These are phyloP conservation scores for Rhegmatorhina hoffmannsi DNA, from an alignment of 2,113 vertebrate genomes.

Conservation along the genomic window DNA sequence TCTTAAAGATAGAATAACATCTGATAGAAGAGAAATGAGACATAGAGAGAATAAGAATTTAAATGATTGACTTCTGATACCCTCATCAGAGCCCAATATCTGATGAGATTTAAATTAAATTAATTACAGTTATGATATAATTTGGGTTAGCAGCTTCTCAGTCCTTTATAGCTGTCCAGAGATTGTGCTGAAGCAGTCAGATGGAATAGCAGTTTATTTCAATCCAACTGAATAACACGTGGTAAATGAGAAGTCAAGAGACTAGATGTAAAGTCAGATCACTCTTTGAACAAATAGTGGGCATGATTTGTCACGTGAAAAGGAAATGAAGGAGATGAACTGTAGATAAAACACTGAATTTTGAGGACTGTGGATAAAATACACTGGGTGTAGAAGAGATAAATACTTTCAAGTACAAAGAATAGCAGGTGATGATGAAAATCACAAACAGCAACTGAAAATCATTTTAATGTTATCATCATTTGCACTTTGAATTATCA, in stretches of 20 bases:
- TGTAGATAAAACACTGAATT: background rate
- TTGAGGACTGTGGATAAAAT: background rate
- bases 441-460: background rate
- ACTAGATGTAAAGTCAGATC: background rate
- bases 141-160: background rate
- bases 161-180: background rate
- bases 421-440: background rate
- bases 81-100: background rate
- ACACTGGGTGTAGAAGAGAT: background rate
- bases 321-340: background rate
- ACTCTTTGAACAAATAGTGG: background rate
- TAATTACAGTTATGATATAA: background rate
- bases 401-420: background rate
- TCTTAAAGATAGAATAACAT: fast-evolving
- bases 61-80: background rate
- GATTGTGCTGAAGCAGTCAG: background rate
- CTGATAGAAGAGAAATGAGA: background rate
- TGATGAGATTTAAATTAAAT: background rate
- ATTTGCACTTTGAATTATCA: background rate
- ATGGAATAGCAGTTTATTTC: background rate
- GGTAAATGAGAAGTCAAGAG: background rate
- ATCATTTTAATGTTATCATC: background rate
- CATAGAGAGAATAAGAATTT: background rate
- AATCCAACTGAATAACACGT: background rate
- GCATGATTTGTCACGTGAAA: background rate